phyloP scores from a whole-genome alignment of 2,113 vertebrate species.

The Bos indicus region DNA sequence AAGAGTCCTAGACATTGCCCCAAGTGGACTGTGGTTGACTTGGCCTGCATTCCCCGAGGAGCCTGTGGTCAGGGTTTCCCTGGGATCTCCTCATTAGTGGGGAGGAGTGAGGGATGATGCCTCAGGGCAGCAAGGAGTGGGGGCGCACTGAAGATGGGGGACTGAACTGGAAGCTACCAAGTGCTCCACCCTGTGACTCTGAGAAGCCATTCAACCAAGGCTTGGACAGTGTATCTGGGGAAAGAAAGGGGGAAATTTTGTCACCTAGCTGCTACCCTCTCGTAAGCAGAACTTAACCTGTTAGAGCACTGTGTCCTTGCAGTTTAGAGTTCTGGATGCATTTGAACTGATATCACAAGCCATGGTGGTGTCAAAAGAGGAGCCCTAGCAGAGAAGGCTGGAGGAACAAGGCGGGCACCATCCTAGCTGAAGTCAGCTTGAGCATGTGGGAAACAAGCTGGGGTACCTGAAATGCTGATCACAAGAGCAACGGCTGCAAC shows the following conservation, averaged over 20 bases:
- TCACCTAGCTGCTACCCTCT: too few relatives aligned
- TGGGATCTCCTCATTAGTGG: too few relatives aligned
- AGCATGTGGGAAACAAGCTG: neutral
- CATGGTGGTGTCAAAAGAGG: neutral
- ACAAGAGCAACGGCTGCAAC: neutral
- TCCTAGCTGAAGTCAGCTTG: neutral
- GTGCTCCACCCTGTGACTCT: neutral
- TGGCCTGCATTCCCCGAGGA: neutral
- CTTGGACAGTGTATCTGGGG: neutral
- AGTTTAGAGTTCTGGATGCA: too few relatives aligned
- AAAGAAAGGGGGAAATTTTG: neutral
- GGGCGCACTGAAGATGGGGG: neutral
- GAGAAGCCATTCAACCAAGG: neutral
- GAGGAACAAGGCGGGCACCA: neutral
- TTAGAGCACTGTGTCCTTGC: neutral
- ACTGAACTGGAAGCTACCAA: accelerated
- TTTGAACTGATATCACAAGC: neutral
- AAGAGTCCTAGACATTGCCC: neutral
- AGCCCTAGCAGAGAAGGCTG: neutral
- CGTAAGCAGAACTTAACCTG: accelerated
- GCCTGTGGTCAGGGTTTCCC: accelerated
- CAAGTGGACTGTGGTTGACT: neutral
- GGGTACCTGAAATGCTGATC: neutral
- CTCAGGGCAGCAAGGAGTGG: neutral
- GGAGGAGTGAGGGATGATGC: neutral